Conservation (phyloP, 2,797 vertebrate genomes). For the Dallia pectoralis region DNA sequence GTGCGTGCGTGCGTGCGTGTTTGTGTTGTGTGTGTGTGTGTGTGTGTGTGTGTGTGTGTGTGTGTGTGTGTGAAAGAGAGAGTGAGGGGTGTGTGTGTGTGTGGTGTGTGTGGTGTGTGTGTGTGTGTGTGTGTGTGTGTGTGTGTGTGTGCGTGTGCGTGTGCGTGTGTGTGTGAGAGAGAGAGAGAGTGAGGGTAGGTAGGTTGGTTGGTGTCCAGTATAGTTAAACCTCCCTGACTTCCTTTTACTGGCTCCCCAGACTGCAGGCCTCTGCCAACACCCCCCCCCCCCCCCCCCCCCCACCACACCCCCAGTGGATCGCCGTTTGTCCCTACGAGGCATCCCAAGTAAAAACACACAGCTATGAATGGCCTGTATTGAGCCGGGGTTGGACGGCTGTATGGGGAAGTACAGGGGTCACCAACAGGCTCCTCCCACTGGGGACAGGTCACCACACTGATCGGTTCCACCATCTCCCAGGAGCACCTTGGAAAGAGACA, state of each 20-base stretch:
- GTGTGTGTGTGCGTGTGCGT: not conserved
- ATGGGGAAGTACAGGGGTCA: constrained; percentile 75
- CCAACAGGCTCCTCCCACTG: constrained; percentile 66
- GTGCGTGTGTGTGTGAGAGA: not conserved
- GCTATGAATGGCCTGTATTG: constrained; percentile 89
- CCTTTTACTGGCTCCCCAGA: constrained; percentile 45
- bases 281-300: not conserved
- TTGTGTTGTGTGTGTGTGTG: constrained; percentile 18
- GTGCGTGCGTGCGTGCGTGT: constrained; percentile 17
- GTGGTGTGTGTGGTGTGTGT: constrained; percentile 18
- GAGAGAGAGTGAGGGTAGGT: not conserved
- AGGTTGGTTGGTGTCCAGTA: not conserved
- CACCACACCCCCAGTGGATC: constrained; percentile 61
- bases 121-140: constrained; percentile 22
- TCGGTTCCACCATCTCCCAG: constrained; percentile 78
- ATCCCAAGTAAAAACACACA: constrained; percentile 85
- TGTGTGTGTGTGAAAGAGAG: constrained; percentile 1
- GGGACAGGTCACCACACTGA: constrained; percentile 75
- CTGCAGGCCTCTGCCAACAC: constrained; percentile 1
- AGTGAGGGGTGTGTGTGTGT: not conserved
- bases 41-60: not conserved
- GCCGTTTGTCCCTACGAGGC: constrained; percentile 82
- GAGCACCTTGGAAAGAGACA: constrained; percentile 68
- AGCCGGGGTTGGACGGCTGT: constrained; percentile 67
- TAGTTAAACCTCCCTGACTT: constrained; percentile 53